Conservation (phyloP, 2,113 vertebrate genomes). For the Ifrita kowaldi region DNA sequence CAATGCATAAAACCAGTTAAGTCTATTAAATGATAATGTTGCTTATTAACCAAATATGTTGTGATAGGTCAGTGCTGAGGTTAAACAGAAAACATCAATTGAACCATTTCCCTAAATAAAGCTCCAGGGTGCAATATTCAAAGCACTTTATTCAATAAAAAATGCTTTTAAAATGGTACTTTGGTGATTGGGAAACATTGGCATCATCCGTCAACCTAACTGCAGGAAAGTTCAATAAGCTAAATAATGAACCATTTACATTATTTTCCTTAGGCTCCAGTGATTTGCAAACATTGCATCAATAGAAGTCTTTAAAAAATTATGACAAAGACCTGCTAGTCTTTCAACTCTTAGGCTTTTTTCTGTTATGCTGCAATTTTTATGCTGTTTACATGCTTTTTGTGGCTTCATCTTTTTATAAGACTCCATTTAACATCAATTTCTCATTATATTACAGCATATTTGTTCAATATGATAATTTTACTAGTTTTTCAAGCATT, state of each 20-base stretch:
- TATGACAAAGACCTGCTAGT: slow-evolving; percentile 79
- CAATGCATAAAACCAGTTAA: slow-evolving; percentile 3
- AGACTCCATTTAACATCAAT: not conserved
- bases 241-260: slow-evolving; percentile 83
- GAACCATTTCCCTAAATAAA: slow-evolving; percentile 76
- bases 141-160: slow-evolving; percentile 81
- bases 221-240: slow-evolving; percentile 76
- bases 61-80: slow-evolving; percentile 70
- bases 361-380: slow-evolving; percentile 2
- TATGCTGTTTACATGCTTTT: slow-evolving; percentile 3
- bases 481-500: not conserved
- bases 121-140: slow-evolving; percentile 78
- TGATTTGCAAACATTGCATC: slow-evolving; percentile 73
- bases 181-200: slow-evolving; percentile 75
- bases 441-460: not conserved
- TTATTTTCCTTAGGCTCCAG: slow-evolving; percentile 74
- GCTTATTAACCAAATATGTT: slow-evolving; percentile 69
- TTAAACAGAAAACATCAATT: slow-evolving; percentile 75
- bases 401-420: slow-evolving; percentile 25
- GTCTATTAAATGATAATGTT: slow-evolving; percentile 56
- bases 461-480: not conserved
- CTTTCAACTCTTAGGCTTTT: slow-evolving; percentile 36
- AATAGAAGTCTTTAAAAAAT: slow-evolving; percentile 82
- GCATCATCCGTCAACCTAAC: slow-evolving; percentile 74
- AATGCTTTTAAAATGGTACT: slow-evolving; percentile 77